Evolutionary conservation across 2,888 invertebrate species (phyloP), one percentile per base, ranked within the genome.

Genomic region (Idaea aversata): DNA sequence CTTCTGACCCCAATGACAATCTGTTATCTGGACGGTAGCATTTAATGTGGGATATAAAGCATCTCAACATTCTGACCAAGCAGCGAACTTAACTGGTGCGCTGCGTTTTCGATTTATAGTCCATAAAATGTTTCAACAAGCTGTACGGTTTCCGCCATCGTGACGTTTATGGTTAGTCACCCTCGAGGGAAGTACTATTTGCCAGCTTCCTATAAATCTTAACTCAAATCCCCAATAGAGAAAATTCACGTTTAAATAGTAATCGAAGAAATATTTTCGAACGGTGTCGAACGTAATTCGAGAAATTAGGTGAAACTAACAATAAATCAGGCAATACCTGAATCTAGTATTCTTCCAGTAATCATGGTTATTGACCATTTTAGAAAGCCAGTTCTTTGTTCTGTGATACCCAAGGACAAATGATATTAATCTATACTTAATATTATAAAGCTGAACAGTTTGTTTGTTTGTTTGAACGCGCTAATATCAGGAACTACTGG

Each of bases 61-160:
- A 25, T 59, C 63, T 59, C 16, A 62, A n/a, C 61, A 61, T 74
- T 81, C 82, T 83, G 84, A 83, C 85, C 83, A 81, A 85, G 73
- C 74, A 72, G 65, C 79, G 77, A 82, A 75, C 79, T 84, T 83
- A 76, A 81, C 81, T 81, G 82, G 75, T 72, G 70, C 67, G 69
- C 74, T 78, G 74, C 79, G 79, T 75, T 74, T 25, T 74, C 78
- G 80, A 88, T 88, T 89, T 88, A 89, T 88, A 74, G 86, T 75
- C 87, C 85, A 88, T 88, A 87, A 88, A 88, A 79, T 81, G 82
- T 84, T 86, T 85, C 85, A 86, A 84, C 87, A 85, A 85, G 85
- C 87, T 81, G 80, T 75, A 79, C 79, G 82, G 83, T 83, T 77
- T 74, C 77, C 77, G 75, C 70, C 78, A 74, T 71, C 65, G 77